Base-by-base conservation (phyloP, 2,113 vertebrate species). In the Carassius carassius region DNA sequence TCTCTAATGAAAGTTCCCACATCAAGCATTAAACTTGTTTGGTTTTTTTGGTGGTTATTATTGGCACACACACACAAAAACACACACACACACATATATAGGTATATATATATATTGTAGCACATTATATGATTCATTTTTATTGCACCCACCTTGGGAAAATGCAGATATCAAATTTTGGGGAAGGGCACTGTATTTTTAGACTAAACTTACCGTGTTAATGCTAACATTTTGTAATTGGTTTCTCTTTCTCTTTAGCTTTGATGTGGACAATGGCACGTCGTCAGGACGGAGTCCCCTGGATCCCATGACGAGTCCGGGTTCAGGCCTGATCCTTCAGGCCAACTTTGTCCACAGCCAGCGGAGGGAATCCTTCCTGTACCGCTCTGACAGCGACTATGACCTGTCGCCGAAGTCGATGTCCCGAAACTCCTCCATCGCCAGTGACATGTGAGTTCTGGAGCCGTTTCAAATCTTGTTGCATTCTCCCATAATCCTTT, bases 341-440 rank as follows among this genome's bases (percentile, higher is more conserved):
- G 95, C 96, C 93, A 97, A 97, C 88, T 96, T 96, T 89, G 95
- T 95, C 80, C 96, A 97, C 90, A 96, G 95, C 90, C 96, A 97
- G 89, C 94, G 96, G 35, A 94, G 96, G 84, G 96, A 97, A 87
- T 97, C 96, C 81, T 97, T 97, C 91, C 92, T 97, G 76, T 97
- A 97, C 88, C 95, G 96, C 72, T 97, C 96, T 1, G 96, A 97
- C 92, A 96, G 96, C 0, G 96, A 97, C 87, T 97, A 96, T 94
- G 96, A 97, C 88, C 95, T 97, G 76, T 97, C 96, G 85, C 96
- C 96, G 85, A 97, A 97, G 91, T 96, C 96, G 70, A 96, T 96
- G 95, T 96, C 96, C 84, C 94, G 96, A 62, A 97, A 97, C 93
- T 96, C 96, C 91, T 97, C 96, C 87, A 96, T 96, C 81, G 95